phyloP scores from a whole-genome alignment of 2,888 invertebrate genomes.

The Nomada goodeniana region DNA sequence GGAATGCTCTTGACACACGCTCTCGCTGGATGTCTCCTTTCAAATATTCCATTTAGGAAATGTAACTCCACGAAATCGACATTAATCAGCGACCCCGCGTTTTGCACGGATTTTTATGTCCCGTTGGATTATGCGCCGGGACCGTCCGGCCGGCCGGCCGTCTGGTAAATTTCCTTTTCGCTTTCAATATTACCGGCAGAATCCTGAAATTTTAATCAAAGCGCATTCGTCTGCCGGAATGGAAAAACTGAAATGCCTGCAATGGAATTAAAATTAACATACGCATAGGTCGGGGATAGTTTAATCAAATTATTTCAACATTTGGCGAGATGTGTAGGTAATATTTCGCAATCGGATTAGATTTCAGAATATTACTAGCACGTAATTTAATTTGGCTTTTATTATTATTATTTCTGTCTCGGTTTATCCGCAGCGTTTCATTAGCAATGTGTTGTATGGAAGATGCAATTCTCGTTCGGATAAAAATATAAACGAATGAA shows the following conservation, averaged over 20 bases:
- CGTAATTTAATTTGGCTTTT: too few relatives aligned
- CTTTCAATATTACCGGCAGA: neutral
- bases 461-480: too few relatives aligned
- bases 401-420: too few relatives aligned
- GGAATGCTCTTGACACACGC: slow-evolving; percentile 52
- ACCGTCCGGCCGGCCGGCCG: neutral
- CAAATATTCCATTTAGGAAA: slow-evolving; percentile 63
- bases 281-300: neutral
- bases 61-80: slow-evolving; percentile 44
- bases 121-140: slow-evolving; percentile 2
- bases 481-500: neutral
- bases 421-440: too few relatives aligned
- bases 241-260: neutral
- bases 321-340: neutral
- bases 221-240: too few relatives aligned
- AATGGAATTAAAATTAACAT: neutral
- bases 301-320: neutral
- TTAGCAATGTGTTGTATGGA: too few relatives aligned
- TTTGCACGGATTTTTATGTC: neutral
- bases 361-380: too few relatives aligned
- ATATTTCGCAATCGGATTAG: too few relatives aligned
- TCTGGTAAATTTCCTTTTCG: neutral
- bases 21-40: slow-evolving; percentile 57
- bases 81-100: slow-evolving; percentile 43
- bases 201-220: neutral